These are phyloP conservation scores for Austrofundulus limnaeus DNA, from an alignment of 2,113 vertebrate genomes.

Conservation along the genomic window DNA sequence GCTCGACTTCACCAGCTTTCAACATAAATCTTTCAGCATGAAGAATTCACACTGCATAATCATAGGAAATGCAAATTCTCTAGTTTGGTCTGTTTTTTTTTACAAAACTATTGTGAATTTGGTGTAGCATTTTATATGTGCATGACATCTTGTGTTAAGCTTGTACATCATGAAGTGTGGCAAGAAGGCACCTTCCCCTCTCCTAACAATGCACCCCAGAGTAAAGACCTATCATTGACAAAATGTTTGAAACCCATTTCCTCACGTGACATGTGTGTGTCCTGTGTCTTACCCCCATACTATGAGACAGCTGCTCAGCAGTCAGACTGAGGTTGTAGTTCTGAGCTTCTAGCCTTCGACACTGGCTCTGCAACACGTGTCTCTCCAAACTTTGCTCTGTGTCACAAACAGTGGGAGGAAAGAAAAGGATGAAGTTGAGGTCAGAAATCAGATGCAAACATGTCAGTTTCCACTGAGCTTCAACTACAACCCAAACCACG, in stretches of 20 bases:
- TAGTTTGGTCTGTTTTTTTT: no score
- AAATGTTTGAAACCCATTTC: background rate
- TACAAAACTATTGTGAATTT: no score
- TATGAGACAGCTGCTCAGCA: conserved; percentile 94
- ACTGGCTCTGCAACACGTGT: conserved; percentile 94
- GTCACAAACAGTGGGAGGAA: conserved; percentile 3
- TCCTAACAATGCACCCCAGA: background rate
- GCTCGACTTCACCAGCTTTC: no score
- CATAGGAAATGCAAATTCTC: no score
- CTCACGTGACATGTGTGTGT: background rate
- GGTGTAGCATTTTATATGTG: no score
- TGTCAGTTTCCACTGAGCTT: background rate
- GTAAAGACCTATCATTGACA: no score
- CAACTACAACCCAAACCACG: background rate
- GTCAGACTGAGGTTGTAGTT: conserved; percentile 95
- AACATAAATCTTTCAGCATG: no score
- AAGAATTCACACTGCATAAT: no score
- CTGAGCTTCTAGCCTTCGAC: conserved; percentile 93
- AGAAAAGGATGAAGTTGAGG: background rate
- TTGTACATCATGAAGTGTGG: no score
- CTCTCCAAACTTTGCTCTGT: conserved; percentile 95
- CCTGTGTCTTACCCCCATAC: conserved; percentile 88
- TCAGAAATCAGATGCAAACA: conserved; percentile 3
- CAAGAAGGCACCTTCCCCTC: no score
- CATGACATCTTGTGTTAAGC: background rate